Evolutionary conservation across 2,888 invertebrate genomes (phyloP).

Genomic region (Ashinkailepas kermadecensis): DNA sequence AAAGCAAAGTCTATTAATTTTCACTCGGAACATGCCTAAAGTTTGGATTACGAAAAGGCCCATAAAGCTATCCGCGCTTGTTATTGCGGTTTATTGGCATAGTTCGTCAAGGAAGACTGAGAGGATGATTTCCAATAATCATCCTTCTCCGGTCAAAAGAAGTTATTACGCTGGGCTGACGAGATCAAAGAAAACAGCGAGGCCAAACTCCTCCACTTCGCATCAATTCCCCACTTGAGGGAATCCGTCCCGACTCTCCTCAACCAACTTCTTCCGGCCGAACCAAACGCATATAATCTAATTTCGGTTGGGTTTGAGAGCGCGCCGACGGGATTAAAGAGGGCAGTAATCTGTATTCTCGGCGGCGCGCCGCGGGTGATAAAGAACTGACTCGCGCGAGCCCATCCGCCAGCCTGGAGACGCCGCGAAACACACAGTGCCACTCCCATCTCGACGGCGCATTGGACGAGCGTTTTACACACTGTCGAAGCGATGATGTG

Average conservation of each 20-base stretch:
- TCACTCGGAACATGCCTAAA: too few species aligned
- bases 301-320: not conserved
- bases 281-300: not conserved
- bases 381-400: not conserved
- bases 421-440: too few species aligned
- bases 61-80: too few species aligned
- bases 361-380: not conserved
- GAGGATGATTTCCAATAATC: not conserved
- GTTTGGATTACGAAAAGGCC: too few species aligned
- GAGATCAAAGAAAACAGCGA: not conserved
- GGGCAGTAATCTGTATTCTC: not conserved
- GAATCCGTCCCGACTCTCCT: not conserved
- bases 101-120: too few species aligned
- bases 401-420: too few species aligned
- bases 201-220: not conserved
- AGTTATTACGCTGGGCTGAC: not conserved
- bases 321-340: not conserved
- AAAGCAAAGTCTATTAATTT: too few species aligned
- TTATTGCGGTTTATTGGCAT: too few species aligned
- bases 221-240: not conserved
- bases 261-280: not conserved
- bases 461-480: too few species aligned
- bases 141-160: not conserved
- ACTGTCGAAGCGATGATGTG: too few species aligned
- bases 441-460: too few species aligned